Base-by-base conservation (phyloP, 2,888 invertebrate species). In the Pemphredon lugubris region DNA sequence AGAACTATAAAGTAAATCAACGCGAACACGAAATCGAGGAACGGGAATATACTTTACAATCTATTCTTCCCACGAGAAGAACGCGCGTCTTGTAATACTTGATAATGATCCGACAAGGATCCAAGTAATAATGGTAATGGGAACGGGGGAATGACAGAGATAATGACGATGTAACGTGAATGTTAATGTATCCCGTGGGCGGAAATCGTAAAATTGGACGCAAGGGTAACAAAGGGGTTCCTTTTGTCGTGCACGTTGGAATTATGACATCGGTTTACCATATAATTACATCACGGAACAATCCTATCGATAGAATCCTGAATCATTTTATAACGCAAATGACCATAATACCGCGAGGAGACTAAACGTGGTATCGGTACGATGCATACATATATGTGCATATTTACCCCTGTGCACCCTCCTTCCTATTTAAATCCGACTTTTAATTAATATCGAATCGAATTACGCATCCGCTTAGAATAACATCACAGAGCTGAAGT, bases 61-160 rank as follows among this genome's bases (percentile, higher is more conserved):
- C 51, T 65, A 71, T 65, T 71, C 72, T 72, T 72, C 72, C 64
- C 72, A 71, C 72, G 70, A 63, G 69, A 48, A 20, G 58, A 47
- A 63, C 70, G 71, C 40, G 61, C 55, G 70, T 55, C 71, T 71
- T 63, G 61, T 71, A 71, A 72, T 72, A 72, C 65, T 45, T 65
- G 72, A 72, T 72, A 72, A 72, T 72, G 72, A 71, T 59, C 71
- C 72, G 51, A 71, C 64, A 65, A 64, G 50, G 72, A 72, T 71
- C 59, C 72, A 40, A 64, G 71, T 72, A 72, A 72, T 72, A 55
- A 72, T 65, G 59, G 59, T 70, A 72, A 72, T 72, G 71, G 71
- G 50, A n/a, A 18, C 39, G 32, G 63, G 34, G 50, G 71, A 72
- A 65, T 72, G 64, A 71, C 71, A 71, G 71, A 71, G 72, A 72